phyloP scores from a whole-genome alignment of 2,888 invertebrate species.

The Callimorpha dominula region DNA sequence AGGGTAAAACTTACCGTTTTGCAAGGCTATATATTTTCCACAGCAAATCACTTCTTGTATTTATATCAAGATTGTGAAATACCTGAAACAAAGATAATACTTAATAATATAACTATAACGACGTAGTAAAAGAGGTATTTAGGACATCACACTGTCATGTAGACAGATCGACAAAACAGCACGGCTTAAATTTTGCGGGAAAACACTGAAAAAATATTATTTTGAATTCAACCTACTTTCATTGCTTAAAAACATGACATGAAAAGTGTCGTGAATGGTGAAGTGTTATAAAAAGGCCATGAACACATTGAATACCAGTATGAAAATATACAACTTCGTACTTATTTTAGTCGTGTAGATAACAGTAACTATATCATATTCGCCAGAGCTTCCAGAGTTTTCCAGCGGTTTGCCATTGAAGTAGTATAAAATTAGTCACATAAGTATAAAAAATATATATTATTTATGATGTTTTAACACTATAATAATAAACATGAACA shows the following conservation, averaged over 20 bases:
- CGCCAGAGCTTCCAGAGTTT: no score
- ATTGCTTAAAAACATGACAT: neutral
- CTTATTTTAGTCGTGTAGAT: no score
- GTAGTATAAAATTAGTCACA: no score
- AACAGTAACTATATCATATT: no score
- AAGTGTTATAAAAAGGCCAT: neutral
- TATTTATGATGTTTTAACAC: no score
- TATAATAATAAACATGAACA: neutral
- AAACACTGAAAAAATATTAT: neutral
- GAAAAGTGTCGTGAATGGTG: neutral
- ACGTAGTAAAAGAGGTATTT: neutral
- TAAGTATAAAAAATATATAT: no score
- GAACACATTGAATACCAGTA: no score
- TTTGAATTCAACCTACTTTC: neutral
- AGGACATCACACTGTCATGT: neutral
- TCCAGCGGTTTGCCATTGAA: no score
- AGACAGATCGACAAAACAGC: neutral
- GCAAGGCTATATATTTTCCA: conserved; percentile 45
- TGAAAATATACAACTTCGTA: no score
- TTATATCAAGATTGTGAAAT: conserved; percentile 76
- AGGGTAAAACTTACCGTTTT: conserved; percentile 57
- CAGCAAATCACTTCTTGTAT: conserved; percentile 78
- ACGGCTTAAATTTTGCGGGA: neutral
- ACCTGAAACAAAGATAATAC: conserved; percentile 64
- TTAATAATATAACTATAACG: neutral